Evolutionary conservation across 2,888 invertebrate species (phyloP), one percentile per base, ranked within the genome.

Genomic region (Agrotis clavis): DNA sequence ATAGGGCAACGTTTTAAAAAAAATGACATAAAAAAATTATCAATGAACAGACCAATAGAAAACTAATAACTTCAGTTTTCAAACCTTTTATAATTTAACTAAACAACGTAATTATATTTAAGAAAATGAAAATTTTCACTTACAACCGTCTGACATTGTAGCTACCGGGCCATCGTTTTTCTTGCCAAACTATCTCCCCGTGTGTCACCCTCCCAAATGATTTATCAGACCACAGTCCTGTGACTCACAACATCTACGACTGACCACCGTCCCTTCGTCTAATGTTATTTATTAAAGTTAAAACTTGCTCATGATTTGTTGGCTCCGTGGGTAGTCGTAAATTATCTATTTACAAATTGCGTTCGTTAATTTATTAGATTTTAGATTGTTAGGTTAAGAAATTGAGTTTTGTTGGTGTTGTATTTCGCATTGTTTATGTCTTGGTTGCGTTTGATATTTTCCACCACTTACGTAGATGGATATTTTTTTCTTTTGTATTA

Each of bases 191-290:
- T 53, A 45, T 30, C 21, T 0, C 2, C 14, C 67, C n/a, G 63
- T 82, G 61, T 82, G 75, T 76, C 72, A 63, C 67, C 62, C 56
- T 54, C 54, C 1, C 30, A 51, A 64, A 81, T 87, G 84, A 87
- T 86, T 86, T 86, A 91, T 88, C 68, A 56, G 57, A 71, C 86
- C 84, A 85, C 84, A 85, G 79, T 79, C 73, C 75, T 72, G 78
- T 84, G 86, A 87, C 81, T 87, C 86, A 86, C 54, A 56, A 69
- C 61, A 41, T 76, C 73, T 65, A 64, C 54, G 78, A 87, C 81
- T 92, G 92, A 91, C 92, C 92, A 74, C 81, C 68, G 78, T 81
- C 87, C 79, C 79, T 71, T 35, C 18, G 14, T 50, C 53, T 66
- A 61, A 57, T 68, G 63, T 81, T 82, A 88, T 88, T 88, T 87